These are phyloP conservation scores for Fragum sueziense DNA, from an alignment of 2,888 invertebrate genomes.

Conservation along the genomic window DNA sequence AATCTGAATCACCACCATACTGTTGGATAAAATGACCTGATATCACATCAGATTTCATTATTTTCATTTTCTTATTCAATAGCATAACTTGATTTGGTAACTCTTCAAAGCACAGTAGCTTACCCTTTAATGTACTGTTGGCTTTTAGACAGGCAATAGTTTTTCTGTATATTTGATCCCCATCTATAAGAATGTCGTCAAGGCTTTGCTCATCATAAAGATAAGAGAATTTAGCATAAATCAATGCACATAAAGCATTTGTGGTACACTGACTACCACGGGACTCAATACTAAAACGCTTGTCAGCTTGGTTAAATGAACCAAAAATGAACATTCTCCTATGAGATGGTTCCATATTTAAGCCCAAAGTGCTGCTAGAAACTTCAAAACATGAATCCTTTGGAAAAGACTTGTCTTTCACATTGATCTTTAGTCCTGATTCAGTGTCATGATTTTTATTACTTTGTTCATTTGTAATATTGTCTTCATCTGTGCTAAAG, in stretches of 20 bases:
- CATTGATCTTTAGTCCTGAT: no score
- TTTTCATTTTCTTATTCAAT: conserved; percentile 4
- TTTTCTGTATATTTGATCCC: conserved; percentile 13
- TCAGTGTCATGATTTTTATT: no score
- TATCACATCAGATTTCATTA: conserved; percentile 15
- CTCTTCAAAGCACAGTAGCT: conserved; percentile 21
- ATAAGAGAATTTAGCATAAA: conserved; percentile 2
- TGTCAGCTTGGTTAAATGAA: conserved; percentile 16
- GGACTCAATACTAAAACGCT: not conserved
- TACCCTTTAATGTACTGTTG: not conserved
- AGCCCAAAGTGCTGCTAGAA: no score
- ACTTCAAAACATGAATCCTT: no score
- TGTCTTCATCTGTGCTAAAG: no score
- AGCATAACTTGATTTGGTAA: not conserved
- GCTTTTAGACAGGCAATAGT: not conserved
- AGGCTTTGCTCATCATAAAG: not conserved
- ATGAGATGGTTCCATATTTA: no score
- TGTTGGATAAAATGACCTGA: conserved; percentile 14
- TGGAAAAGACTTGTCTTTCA: no score
- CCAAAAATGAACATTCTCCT: conserved; percentile 19
- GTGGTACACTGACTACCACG: conserved; percentile 17
- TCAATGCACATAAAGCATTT: no score
- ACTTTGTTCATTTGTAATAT: no score
- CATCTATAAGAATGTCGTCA: conserved; percentile 10
- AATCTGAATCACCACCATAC: not conserved